Conservation (phyloP, 2,888 invertebrate species). For the Protonemura montana region DNA sequence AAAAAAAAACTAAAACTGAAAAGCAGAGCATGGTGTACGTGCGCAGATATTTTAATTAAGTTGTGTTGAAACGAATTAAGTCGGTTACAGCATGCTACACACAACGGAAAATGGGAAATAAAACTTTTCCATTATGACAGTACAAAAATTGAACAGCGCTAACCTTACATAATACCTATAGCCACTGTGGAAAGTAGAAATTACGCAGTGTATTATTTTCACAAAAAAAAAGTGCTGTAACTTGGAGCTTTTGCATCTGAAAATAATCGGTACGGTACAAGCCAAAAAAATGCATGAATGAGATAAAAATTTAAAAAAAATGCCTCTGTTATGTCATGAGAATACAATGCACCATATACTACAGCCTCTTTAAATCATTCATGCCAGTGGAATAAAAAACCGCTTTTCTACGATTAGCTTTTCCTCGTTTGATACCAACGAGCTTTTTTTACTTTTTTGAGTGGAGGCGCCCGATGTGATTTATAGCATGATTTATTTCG, state of each 20-base stretch:
- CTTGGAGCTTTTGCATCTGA: neutral
- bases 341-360: neutral
- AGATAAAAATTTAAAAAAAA: neutral
- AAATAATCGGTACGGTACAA: neutral
- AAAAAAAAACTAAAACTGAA: neutral
- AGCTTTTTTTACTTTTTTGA: neutral
- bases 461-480: neutral
- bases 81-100: neutral
- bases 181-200: neutral
- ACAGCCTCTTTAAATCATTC: neutral
- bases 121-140: neutral
- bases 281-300: neutral
- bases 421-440: neutral
- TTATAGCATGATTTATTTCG: neutral
- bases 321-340: neutral
- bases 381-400: neutral
- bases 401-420: neutral
- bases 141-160: neutral
- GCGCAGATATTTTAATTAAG: constrained; percentile 5
- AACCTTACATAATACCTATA: neutral
- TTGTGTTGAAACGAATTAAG: neutral
- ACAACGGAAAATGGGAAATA: neutral
- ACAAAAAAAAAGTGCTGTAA: neutral
- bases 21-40: neutral
- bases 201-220: neutral